Conservation (phyloP, 2,113 vertebrate genomes). For the Procapra przewalskii region DNA sequence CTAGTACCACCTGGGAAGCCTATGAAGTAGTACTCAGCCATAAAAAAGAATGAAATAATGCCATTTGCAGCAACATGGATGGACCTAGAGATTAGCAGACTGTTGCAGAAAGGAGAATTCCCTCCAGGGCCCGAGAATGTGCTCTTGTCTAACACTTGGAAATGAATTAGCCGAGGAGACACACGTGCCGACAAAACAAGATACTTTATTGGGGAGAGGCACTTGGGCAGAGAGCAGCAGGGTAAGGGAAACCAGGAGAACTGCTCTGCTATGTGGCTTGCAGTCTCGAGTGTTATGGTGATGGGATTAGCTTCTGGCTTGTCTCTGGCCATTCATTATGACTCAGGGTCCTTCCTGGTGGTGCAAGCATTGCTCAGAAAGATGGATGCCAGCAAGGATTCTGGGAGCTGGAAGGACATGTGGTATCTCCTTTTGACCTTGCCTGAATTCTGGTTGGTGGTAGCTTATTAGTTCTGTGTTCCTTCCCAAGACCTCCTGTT, state of each 20-base stretch:
- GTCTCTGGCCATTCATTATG: not conserved
- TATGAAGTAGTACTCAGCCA: not conserved
- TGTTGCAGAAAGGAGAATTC: not conserved
- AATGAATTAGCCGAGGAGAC: not conserved
- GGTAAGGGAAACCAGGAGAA: not conserved
- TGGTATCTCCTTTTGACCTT: not conserved
- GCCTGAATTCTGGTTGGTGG: not conserved
- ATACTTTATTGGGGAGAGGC: not conserved
- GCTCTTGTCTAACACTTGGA: not conserved
- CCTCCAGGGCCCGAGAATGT: not conserved
- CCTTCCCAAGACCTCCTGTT: not conserved
- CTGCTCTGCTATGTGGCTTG: not conserved
- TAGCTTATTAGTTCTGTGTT: not conserved
- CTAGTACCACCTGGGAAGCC: not conserved
- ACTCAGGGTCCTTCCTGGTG: not conserved
- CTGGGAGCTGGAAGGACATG: not conserved
- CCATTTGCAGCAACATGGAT: not conserved
- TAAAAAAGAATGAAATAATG: not conserved
- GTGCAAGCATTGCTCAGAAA: not conserved
- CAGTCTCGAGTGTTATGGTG: not conserved
- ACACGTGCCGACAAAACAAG: not conserved
- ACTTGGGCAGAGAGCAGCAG: not conserved
- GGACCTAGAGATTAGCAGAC: not conserved
- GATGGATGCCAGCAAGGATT: not conserved
- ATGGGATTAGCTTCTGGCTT: fast-evolving